Evolutionary conservation across 1,140 invertebrate species (phyloP).

Genomic region (Teleopsis dalmanni): DNA sequence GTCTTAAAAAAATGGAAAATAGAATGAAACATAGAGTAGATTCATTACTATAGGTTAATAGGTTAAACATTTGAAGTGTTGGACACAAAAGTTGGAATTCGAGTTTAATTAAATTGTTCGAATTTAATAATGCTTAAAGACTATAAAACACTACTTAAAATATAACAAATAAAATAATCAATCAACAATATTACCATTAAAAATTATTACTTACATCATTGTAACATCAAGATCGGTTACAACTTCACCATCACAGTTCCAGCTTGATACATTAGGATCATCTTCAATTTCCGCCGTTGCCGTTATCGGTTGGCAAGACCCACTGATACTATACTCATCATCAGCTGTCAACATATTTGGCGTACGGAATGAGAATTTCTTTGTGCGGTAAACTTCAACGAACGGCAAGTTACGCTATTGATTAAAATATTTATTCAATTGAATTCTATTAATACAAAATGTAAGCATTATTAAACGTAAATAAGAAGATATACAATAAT

Average conservation of each 20-base stretch:
- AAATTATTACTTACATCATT: constrained; percentile 52
- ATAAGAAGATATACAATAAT: too few relatives aligned
- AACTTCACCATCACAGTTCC: constrained; percentile 84
- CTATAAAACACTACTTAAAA: background rate
- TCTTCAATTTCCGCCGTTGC: constrained; percentile 11
- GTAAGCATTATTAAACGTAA: too few relatives aligned
- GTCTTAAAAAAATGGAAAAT: too few relatives aligned
- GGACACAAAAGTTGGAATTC: background rate
- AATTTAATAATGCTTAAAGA: background rate
- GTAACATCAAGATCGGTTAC: constrained; percentile 59
- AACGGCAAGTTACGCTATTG: constrained; percentile 61
- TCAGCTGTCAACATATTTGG: constrained; percentile 25
- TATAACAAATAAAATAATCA: too few relatives aligned
- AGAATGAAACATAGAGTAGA: too few relatives aligned
- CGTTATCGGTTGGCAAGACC: constrained; percentile 32
- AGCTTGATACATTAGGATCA: constrained; percentile 50
- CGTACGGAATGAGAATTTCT: constrained; percentile 65
- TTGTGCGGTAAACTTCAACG: constrained; percentile 67
- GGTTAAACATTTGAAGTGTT: too few relatives aligned
- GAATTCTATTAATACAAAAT: too few relatives aligned
- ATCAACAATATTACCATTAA: too few relatives aligned
- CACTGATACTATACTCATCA: constrained; percentile 31
- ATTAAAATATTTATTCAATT: constrained; percentile 48
- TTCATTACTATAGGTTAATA: too few relatives aligned
- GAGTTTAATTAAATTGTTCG: background rate